Evolutionary conservation across 1,140 invertebrate species (phyloP), one percentile per base, ranked within the genome.

Genomic region (Zaprionus lachaisei): DNA sequence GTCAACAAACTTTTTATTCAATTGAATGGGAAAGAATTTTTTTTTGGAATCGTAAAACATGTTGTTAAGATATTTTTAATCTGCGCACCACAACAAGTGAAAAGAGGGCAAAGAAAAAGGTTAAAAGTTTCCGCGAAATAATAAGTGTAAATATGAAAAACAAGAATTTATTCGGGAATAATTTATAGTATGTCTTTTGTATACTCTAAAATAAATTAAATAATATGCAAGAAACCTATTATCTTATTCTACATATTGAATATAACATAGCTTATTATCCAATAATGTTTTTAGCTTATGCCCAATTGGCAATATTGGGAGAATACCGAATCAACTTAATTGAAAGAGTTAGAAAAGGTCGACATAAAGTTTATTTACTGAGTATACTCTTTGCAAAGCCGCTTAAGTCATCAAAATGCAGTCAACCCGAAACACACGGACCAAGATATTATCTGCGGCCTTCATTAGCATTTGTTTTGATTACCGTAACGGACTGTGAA

Each of bases 401-500:
- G 71, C 80, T 82, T 83, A 72, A 76, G 76, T 75, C 67, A 79
- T 65, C 68, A 78, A 71, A 81, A 79, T 55, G 60, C 80, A 78
- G 20, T 51, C 62, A 66, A 20, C 49, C 51, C 51, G 54, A 79
- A 79, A 64, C 20, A 58, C 15, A 34, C 49, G 22, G 49, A 9
- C 7, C 2, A 34, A n/a, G 31, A 31, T 55, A 5, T 60, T 70
- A 20, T 55, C 41, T 17, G 14, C 12, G 34, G 17, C 9, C 72
- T 69, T 67, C 41, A 44, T 44, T 44, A 44, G 41, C 6, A 44
- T 44, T 44, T 44, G 41, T 72, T 61, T 49, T 67, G 63, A 82
- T 66, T 76, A 68, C 15, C 74, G 24, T 62, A 72, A 72, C 57
- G 64, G 77, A 56, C 63, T 77, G 44, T 51, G 26, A 44, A 61